phyloP scores from a whole-genome alignment of 1,140 invertebrate genomes.

The Parapsyche elsis region DNA sequence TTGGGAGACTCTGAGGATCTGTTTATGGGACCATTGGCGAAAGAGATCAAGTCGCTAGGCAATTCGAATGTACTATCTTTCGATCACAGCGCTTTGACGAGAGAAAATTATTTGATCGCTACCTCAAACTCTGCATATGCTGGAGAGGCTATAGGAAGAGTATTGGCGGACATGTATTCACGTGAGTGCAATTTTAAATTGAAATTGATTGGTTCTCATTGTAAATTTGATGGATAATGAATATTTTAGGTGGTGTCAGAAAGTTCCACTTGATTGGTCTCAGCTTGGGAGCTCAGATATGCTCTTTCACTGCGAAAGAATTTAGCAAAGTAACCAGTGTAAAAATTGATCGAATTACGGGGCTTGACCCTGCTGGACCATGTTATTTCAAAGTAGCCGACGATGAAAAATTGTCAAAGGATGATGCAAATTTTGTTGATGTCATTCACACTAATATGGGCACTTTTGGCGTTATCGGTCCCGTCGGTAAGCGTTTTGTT shows the following conservation, averaged over 20 bases:
- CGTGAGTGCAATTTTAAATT: slow-evolving; percentile 55
- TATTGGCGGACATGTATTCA: slow-evolving; percentile 58
- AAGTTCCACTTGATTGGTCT: slow-evolving; percentile 60
- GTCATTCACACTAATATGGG: slow-evolving; percentile 48
- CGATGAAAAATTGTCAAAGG: slow-evolving; percentile 7
- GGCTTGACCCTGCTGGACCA: slow-evolving; percentile 46
- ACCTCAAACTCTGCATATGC: slow-evolving; percentile 61
- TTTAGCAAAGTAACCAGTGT: neutral
- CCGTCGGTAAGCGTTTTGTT: neutral
- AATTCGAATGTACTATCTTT: neutral
- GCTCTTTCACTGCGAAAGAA: slow-evolving; percentile 57
- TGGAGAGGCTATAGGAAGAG: slow-evolving; percentile 59
- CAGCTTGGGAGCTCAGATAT: slow-evolving; percentile 59
- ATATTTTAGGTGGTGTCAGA: slow-evolving; percentile 55
- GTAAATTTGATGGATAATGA: too few species aligned
- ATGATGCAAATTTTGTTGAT: slow-evolving; percentile 53
- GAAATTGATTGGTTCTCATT: too few species aligned
- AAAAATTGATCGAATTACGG: slow-evolving; percentile 58
- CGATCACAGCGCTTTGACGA: neutral
- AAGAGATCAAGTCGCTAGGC: neutral
- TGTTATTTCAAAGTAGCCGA: slow-evolving; percentile 14
- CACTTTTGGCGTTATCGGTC: slow-evolving; percentile 53
- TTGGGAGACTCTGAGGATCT: neutral
- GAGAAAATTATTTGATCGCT: slow-evolving; percentile 59
- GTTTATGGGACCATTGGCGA: neutral